phyloP scores from a whole-genome alignment of 2,797 vertebrate species.

The Sphenodon punctatus region DNA sequence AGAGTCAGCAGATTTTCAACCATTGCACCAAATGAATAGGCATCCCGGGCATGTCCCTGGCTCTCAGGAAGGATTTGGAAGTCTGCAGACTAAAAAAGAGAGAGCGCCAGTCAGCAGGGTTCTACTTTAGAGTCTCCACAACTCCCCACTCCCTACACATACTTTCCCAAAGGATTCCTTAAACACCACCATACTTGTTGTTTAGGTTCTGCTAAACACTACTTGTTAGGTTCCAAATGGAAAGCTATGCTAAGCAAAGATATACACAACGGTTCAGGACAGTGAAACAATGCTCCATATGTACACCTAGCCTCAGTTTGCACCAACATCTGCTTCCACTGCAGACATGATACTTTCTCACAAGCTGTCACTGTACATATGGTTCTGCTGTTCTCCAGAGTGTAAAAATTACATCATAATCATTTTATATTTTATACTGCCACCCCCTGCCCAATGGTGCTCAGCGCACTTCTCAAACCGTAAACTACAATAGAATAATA shows the following conservation, averaged over 20 bases:
- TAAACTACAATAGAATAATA: no score
- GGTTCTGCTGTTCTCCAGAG: not conserved
- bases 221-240: not conserved
- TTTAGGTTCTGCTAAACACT: no score
- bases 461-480: no score
- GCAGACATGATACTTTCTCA: not conserved
- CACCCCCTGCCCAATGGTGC: no score
- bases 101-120: not conserved
- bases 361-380: not conserved
- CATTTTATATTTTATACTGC: no score
- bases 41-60: constrained; percentile 88
- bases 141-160: not conserved
- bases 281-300: no score
- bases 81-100: constrained; percentile 71
- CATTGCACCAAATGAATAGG: constrained; percentile 89
- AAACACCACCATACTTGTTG: not conserved
- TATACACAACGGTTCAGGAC: no score
- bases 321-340: not conserved
- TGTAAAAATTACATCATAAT: not conserved
- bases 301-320: no score
- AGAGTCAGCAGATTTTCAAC: constrained; percentile 84
- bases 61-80: constrained; percentile 83
- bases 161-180: constrained; percentile 4
- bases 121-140: not conserved
- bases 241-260: not conserved